Conservation (phyloP, 2,888 invertebrate species). For the Drosophila incognita region DNA sequence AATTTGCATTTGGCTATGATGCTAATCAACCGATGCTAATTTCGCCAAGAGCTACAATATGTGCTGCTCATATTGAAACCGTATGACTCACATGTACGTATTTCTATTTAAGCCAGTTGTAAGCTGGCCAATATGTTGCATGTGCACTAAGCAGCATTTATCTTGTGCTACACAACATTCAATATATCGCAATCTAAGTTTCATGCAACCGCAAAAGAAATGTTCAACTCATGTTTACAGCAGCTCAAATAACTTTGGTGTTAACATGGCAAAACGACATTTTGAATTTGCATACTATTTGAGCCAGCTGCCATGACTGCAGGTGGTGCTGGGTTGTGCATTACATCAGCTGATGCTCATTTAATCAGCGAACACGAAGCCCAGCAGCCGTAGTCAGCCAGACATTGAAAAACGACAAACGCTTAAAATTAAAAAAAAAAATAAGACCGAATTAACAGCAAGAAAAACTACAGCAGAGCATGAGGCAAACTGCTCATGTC, state of each 20-base stretch:
- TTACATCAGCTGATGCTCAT: constrained; percentile 51
- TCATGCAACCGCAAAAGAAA: background rate
- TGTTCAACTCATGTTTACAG: background rate
- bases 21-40: background rate
- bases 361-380: constrained; percentile 57
- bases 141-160: background rate
- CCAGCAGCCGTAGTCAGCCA: constrained; percentile 28
- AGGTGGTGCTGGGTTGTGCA: constrained; percentile 22
- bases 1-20: constrained; percentile 16
- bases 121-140: background rate
- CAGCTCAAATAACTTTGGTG: constrained; percentile 14
- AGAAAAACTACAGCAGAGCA: constrained; percentile 9
- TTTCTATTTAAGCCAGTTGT: background rate
- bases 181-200: background rate
- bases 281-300: constrained; percentile 68
- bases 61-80: background rate
- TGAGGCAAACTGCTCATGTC: constrained; percentile 25
- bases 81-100: background rate
- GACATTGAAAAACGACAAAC: constrained; percentile 47
- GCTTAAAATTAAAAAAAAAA: constrained; percentile 60
- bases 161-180: background rate
- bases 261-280: constrained; percentile 6
- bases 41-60: background rate
- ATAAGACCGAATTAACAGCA: background rate
- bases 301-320: constrained; percentile 7